phyloP scores from a whole-genome alignment of 2,888 invertebrate species.

The Archips xylosteana region DNA sequence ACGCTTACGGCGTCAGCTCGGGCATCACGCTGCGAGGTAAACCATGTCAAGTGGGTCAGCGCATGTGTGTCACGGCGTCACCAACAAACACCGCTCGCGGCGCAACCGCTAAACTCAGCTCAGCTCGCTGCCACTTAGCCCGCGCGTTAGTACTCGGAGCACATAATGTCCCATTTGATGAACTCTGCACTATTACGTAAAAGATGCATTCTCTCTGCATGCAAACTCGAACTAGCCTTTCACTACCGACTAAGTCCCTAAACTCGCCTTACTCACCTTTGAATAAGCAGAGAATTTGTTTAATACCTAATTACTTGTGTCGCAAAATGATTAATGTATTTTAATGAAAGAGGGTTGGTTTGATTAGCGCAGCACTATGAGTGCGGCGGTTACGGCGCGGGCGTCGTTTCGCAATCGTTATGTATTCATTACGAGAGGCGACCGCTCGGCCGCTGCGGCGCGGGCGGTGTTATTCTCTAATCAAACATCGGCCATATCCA shows the following conservation, averaged over 20 bases:
- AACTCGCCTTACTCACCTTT: not conserved
- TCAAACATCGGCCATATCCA: not conserved
- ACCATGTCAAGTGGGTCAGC: constrained; percentile 12
- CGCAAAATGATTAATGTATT: constrained; percentile 1
- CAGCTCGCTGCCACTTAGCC: not conserved
- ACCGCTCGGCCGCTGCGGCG: constrained; percentile 2
- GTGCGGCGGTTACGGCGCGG: not conserved
- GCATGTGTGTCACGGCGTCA: constrained; percentile 11
- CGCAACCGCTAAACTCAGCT: not conserved
- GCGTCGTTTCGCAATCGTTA: constrained; percentile 38
- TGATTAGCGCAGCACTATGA: not conserved
- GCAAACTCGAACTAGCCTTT: not conserved
- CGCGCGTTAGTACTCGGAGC: not conserved
- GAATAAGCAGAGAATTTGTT: not conserved
- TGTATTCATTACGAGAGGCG: constrained; percentile 41
- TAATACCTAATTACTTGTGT: not conserved
- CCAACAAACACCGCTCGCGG: not conserved
- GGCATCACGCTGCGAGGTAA: not conserved
- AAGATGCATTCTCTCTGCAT: not conserved
- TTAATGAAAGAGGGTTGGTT: constrained; percentile 23
- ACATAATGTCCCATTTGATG: not conserved
- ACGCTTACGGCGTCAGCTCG: not conserved
- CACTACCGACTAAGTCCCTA: not conserved
- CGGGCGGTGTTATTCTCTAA: not conserved
- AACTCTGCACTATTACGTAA: constrained; percentile 7